phyloP scores from a whole-genome alignment of 2,888 invertebrate genomes.

The Aleiodes alternator region DNA sequence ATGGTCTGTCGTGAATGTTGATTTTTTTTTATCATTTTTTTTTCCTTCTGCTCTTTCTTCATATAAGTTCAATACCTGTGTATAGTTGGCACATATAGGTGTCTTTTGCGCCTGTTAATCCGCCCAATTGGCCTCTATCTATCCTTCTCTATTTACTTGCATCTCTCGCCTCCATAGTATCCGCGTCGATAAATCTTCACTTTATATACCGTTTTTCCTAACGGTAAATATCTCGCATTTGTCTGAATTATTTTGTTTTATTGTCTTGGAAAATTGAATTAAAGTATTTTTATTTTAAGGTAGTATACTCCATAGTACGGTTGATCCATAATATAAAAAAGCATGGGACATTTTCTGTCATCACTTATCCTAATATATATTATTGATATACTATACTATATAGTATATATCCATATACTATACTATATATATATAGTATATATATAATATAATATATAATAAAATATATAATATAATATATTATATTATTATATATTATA shows the following conservation, averaged over 20 bases:
- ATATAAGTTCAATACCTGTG: no score
- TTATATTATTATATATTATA: no score
- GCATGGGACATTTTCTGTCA: no score
- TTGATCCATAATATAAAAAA: no score
- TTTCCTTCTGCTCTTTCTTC: not conserved
- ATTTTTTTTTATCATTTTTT: not conserved
- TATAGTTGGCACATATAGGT: not conserved
- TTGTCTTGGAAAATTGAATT: slow-evolving; percentile 6
- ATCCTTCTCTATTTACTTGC: slow-evolving; percentile 22
- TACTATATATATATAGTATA: no score
- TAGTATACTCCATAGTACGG: not conserved
- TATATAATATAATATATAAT: no score
- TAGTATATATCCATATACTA: no score
- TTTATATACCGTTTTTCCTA: slow-evolving; percentile 29
- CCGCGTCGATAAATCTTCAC: slow-evolving; percentile 36
- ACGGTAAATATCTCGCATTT: slow-evolving; percentile 30
- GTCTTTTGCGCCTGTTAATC: slow-evolving; percentile 2
- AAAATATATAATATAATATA: no score
- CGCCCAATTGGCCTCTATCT: slow-evolving; percentile 20
- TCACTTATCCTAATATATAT: no score
- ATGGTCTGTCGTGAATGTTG: slow-evolving; percentile 9
- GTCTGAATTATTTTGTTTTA: slow-evolving; percentile 14
- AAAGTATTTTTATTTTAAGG: not conserved
- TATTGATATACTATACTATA: no score
- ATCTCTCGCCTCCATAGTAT: slow-evolving; percentile 27